Evolutionary conservation across 2,888 invertebrate species (phyloP), one percentile per base, ranked within the genome.

Genomic region (Drosophila aldrichi): DNA sequence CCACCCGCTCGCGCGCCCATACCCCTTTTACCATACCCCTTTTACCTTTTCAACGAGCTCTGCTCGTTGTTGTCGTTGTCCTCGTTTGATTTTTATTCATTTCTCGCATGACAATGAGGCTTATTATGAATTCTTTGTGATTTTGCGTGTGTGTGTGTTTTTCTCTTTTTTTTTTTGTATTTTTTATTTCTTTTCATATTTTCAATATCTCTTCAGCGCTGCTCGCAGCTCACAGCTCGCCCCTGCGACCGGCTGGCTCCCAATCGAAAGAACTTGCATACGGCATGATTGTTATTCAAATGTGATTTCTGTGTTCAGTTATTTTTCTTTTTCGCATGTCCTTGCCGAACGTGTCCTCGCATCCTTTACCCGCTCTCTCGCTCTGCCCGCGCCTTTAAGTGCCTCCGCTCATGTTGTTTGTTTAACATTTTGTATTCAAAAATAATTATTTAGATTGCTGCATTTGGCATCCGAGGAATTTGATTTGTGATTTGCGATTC

Each of bases 111-210:
- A 91, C 91, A 91, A 91, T 91, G 91, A 90, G 79, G 91, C 91
- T 91, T 91, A 91, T 91, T 91, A 90, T 91, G 89, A 90, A 88
- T 88, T 88, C 87, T 85, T 88, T 87, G 88, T 86, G 88, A 90
- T 88, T 89, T 87, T 77, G 81, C 88, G 79, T 81, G 77, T 82
- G 75, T 81, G 29, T 29, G 8, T 29, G 29, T 79, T 78, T 81
- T 4, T 36, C 3, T 36, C 5, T 36, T 36, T 36, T 34, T 36
- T 12, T 36, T 16, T 36, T 36, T 36, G 12, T 36, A 14, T 14
- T 14, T 14, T 16, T 14, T 36, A 59, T 64, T 76, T 81, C 76
- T 78, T 77, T 87, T 85, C 82, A 82, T 81, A 82, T 84, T 86
- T 83, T 82, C 86, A 86, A 86, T 84, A 85, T 82, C 87, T 84